phyloP scores from a whole-genome alignment of 2,797 vertebrate species.

The Bovichtus variegatus region DNA sequence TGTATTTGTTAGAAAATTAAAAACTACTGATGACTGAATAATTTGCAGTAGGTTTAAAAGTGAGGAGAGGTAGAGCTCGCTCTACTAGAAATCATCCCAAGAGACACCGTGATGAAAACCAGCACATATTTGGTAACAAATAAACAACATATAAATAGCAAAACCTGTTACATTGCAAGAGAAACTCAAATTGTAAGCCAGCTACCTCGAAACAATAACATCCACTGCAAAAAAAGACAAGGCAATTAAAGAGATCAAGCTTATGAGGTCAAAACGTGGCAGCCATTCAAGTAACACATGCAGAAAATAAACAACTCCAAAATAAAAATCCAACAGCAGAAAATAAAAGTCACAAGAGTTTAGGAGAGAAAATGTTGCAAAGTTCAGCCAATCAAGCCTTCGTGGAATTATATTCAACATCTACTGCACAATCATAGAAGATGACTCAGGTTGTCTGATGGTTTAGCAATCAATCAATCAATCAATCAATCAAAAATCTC shows the following conservation, averaged over 20 bases:
- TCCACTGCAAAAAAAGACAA: conserved; percentile 78
- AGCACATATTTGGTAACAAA: conserved; percentile 88
- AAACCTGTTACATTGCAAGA: conserved; percentile 67
- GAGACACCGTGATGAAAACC: conserved; percentile 70
- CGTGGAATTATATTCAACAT: conserved; percentile 72
- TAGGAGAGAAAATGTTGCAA: conserved; percentile 54
- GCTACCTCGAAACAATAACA: conserved; percentile 72
- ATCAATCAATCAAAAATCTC: conserved; percentile 49
- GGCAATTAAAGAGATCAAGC: conserved; percentile 86
- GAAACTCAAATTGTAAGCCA: conserved; percentile 67
- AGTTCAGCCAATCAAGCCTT: conserved; percentile 67
- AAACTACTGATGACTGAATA: conserved; percentile 72
- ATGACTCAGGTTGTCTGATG: conserved; percentile 83
- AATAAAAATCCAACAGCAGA: conserved; percentile 75
- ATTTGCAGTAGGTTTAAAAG: conserved; percentile 75
- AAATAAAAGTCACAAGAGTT: conserved; percentile 70
- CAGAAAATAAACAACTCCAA: conserved; percentile 79
- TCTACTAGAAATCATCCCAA: conserved; percentile 72
- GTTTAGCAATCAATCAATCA: conserved; percentile 47
- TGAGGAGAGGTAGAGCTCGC: conserved; percentile 89
- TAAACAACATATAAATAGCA: conserved; percentile 80
- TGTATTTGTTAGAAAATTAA: conserved; percentile 73
- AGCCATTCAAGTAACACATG: conserved; percentile 98
- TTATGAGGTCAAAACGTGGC: conserved; percentile 93
- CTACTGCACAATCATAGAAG: conserved; percentile 76